phyloP scores from a whole-genome alignment of 2,888 invertebrate species.

The Drosophila algonquin region DNA sequence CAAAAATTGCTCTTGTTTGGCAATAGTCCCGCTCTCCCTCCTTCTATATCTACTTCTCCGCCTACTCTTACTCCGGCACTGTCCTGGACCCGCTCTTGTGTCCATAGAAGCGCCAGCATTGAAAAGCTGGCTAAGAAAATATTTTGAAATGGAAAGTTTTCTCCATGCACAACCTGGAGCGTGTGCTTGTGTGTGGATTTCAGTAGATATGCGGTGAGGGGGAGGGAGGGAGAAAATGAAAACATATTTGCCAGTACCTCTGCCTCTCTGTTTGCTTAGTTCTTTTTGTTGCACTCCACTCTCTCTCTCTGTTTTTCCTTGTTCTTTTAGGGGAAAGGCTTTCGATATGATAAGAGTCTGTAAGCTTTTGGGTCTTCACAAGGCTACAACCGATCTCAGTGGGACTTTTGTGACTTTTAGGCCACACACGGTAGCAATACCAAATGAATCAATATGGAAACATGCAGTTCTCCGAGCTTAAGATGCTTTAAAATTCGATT shows the following conservation, averaged over 20 bases:
- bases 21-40: not conserved
- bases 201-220: conserved; percentile 19
- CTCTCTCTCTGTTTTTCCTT: not conserved
- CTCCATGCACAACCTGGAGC: not conserved
- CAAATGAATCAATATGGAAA: no score
- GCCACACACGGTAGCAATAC: not conserved
- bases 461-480: not conserved
- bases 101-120: conserved; percentile 13
- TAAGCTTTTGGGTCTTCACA: conserved; percentile 9
- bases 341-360: conserved; percentile 25
- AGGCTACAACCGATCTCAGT: not conserved
- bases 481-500: not conserved
- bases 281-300: conserved; percentile 2
- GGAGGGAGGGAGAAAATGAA: conserved; percentile 20
- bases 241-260: conserved; percentile 31
- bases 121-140: conserved; percentile 47
- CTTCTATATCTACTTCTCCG: not conserved
- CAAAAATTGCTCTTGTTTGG: not conserved
- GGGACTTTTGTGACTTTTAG: not conserved
- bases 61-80: not conserved
- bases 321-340: not conserved
- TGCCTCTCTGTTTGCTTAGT: conserved; percentile 37
- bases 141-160: conserved; percentile 49
- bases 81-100: conserved; percentile 15
- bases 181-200: conserved; percentile 9